Evolutionary conservation across 2,113 vertebrate genomes (phyloP).

Genomic region (Callipepla californica): DNA sequence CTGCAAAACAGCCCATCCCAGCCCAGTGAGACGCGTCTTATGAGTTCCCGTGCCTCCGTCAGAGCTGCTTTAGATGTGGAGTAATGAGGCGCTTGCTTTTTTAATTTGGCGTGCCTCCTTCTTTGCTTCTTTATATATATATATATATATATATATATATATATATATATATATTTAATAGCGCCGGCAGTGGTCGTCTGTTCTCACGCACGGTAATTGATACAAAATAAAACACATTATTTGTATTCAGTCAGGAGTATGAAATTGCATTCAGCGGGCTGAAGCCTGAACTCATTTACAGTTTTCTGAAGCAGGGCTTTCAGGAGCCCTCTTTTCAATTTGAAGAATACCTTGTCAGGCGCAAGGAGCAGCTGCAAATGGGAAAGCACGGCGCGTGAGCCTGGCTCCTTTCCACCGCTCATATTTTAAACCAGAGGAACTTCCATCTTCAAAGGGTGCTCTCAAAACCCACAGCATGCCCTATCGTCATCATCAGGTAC

Average conservation of each 20-base stretch:
- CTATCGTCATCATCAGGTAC: background rate
- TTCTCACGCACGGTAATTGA: conserved; percentile 66
- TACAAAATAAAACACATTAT: conserved; percentile 70
- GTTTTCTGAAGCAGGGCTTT: conserved; percentile 45
- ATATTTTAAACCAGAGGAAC: conserved; percentile 58
- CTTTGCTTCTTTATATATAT: background rate
- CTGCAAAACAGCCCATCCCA: conserved; percentile 52
- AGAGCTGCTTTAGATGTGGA: conserved; percentile 44
- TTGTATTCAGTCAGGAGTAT: conserved; percentile 61
- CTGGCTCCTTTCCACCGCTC: conserved; percentile 28
- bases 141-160: too few relatives aligned
- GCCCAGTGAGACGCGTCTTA: background rate
- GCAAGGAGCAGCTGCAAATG: conserved; percentile 34
- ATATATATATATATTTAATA: background rate
- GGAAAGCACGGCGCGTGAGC: conserved; percentile 28
- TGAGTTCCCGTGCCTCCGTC: conserved; percentile 46
- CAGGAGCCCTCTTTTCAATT: conserved; percentile 63
- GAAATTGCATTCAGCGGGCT: conserved; percentile 54
- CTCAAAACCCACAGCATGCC: background rate
- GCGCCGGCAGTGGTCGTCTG: background rate
- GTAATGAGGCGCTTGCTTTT: conserved; percentile 62
- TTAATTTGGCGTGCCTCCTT: conserved; percentile 35
- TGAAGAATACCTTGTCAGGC: conserved; percentile 73
- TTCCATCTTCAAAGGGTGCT: conserved; percentile 37
- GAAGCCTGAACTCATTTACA: conserved; percentile 61